Evolutionary conservation across 2,797 vertebrate species (phyloP), one percentile per base, ranked within the genome.

Genomic region (Gymnoscopelus microlampas): DNA sequence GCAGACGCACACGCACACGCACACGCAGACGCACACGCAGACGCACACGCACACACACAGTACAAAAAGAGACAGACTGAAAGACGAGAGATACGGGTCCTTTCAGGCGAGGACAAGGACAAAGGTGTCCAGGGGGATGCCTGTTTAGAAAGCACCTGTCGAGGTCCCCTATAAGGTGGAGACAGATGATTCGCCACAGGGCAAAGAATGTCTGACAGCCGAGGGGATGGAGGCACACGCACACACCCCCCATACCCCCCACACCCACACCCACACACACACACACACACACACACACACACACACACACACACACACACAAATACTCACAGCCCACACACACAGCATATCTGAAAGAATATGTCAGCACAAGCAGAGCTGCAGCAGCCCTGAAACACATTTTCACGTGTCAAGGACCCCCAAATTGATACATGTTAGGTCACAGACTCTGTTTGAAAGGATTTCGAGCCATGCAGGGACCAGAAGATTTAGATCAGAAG

Each of bases 181-280:
- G 81, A 87, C 83, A 85, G 85, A 85, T 86, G 82, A 88, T 79
- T 76, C 61, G 24, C 81, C 76, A 73, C 73, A 60, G 85, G 81
- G 74, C 66, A 58, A 32, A 32, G 64, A 60, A 15, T 13, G 47
- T 47, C 77, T 80, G 76, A 84, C 76, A 81, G 24, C 54, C 12
- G 50, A 51, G 50, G n/a, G 39, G 50, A 56, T 3, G 11, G 10
- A 12, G 11, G 54, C 10, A 7, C 9, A 1, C 39, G 5, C 8
- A 7, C 32, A 32, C 3, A 0, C 29, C 19, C 19, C 19, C 19
- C 19, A n/a, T n/a, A n/a, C n/a, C 57, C 65, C 57, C 53, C 63
- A 61, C 4, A 19, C n/a, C 0, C 60, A 63, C 44, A 19, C 19
- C 1, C 19, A 66, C 26, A 60, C 32, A 56, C 53, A n/a, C 26